phyloP scores from a whole-genome alignment of 1,140 invertebrate genomes.

The Pogonognathellus flavescens region DNA sequence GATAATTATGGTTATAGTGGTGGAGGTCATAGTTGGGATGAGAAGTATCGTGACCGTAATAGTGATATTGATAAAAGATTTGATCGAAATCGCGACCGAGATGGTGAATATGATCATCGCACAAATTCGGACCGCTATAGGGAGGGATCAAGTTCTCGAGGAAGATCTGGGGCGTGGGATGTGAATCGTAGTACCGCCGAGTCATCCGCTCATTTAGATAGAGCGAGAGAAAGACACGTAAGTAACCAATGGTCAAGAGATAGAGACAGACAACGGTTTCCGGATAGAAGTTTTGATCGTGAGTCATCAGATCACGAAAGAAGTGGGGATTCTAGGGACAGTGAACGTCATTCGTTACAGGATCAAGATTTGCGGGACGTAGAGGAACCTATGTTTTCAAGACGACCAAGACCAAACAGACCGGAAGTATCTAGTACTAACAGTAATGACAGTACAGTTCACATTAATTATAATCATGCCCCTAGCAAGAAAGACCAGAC shows the following conservation, averaged over 20 bases:
- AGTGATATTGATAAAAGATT: conserved; percentile 23
- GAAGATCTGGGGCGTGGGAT: neutral
- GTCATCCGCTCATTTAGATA: neutral
- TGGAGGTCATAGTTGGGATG: neutral
- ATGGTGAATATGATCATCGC: neutral
- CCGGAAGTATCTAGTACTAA: no score
- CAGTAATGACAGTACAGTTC: neutral
- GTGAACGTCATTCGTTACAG: no score
- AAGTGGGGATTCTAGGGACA: no score
- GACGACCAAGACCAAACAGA: neutral
- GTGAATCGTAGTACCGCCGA: neutral
- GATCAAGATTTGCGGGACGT: neutral
- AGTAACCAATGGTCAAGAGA: neutral
- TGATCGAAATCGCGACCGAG: conserved; percentile 8
- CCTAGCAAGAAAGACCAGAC: neutral
- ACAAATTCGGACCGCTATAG: neutral
- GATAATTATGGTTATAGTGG: neutral
- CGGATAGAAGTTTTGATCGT: neutral
- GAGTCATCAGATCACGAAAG: neutral
- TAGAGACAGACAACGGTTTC: neutral
- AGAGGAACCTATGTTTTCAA: neutral
- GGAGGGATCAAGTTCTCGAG: neutral
- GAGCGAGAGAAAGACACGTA: neutral
- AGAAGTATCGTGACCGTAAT: neutral
- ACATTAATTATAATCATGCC: neutral